These are phyloP conservation scores for Chlorospingus flavigularis DNA, from an alignment of 2,797 vertebrate genomes.

Conservation along the genomic window DNA sequence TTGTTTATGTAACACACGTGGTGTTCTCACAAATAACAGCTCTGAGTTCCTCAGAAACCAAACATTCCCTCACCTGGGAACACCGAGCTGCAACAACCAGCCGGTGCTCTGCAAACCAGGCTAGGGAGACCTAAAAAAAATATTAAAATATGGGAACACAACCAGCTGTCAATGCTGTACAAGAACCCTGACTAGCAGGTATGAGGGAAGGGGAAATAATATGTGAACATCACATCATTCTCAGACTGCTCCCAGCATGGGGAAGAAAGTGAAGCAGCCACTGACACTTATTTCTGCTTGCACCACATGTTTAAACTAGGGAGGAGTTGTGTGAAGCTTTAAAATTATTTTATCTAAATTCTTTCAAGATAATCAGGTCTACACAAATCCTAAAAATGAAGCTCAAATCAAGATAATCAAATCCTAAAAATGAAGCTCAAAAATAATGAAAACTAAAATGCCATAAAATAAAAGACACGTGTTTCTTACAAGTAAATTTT, in stretches of 20 bases:
- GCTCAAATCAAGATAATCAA: not conserved
- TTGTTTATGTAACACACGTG: not conserved
- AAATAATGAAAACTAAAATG: not conserved
- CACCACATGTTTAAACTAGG: not conserved
- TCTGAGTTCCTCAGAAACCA: not conserved
- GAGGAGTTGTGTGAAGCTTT: not conserved
- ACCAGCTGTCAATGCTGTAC: not conserved
- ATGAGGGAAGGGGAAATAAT: not conserved
- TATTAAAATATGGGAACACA: not conserved
- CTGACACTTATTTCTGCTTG: not conserved
- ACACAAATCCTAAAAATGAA: not conserved
- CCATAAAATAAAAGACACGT: not conserved
- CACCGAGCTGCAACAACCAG: fast-evolving
- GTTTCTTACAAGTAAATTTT: not conserved
- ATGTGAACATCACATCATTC: fast-evolving
- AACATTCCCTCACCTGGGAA: not conserved
- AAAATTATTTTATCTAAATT: not conserved
- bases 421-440: not conserved
- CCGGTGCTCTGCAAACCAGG: not conserved
- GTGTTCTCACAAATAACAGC: not conserved
- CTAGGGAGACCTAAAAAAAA: not conserved
- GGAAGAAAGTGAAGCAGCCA: not conserved
- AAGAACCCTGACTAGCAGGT: not conserved
- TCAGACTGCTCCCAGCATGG: not conserved
- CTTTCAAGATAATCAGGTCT: not conserved